Conservation (phyloP, 1,140 invertebrate species). For the Sycobia sp. region DNA sequence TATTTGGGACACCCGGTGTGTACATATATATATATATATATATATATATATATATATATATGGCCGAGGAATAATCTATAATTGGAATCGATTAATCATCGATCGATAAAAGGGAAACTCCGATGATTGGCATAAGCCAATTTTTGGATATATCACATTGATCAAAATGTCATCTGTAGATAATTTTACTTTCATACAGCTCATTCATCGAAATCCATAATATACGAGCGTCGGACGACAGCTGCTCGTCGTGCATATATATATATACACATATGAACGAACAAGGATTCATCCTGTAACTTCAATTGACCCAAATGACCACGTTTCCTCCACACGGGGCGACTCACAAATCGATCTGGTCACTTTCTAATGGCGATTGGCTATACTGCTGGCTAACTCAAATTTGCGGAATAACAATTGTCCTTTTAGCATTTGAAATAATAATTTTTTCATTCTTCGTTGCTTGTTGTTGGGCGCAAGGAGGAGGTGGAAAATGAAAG, state of each 20-base stretch:
- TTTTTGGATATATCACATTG: constrained; percentile 22
- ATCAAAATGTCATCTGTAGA: constrained; percentile 29
- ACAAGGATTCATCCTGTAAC: constrained; percentile 35
- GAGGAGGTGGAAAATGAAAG: too few species aligned
- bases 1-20: too few species aligned
- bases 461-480: too few species aligned
- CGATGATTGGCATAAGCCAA: constrained; percentile 15
- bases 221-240: neutral
- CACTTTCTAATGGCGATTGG: constrained; percentile 35
- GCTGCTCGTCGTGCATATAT: too few species aligned
- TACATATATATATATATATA: too few species aligned
- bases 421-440: too few species aligned
- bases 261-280: too few species aligned
- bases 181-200: constrained; percentile 27
- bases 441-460: too few species aligned
- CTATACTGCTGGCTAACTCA: constrained; percentile 7
- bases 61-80: too few species aligned
- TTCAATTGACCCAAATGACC: constrained; percentile 36
- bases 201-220: constrained; percentile 24
- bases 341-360: constrained; percentile 33
- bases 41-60: too few species aligned
- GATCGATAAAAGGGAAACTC: too few species aligned
- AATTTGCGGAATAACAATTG: constrained; percentile 28
- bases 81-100: too few species aligned
- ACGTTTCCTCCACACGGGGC: constrained; percentile 32